Evolutionary conservation across 2,888 invertebrate genomes (phyloP), one percentile per base, ranked within the genome.

Genomic region (Myathropa florea): DNA sequence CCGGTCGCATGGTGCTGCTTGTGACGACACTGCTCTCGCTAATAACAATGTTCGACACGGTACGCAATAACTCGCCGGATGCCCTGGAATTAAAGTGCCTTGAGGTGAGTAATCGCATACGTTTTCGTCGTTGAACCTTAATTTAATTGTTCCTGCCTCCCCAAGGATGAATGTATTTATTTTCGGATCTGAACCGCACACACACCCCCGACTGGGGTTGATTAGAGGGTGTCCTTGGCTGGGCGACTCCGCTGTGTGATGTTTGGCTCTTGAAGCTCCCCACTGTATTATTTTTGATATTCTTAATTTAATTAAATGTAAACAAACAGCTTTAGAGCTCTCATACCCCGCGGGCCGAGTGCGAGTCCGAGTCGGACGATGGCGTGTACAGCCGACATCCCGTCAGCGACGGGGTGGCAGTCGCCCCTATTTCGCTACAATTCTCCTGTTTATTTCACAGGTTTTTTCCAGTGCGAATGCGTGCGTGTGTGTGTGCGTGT

Each of bases 21-120:
- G 95, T 95, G 87, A 95, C 95, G 59, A 95, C 95, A 4, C 92
- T 95, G 14, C 93, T 95, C 3, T 95, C 95, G 0, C 92, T 95
- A 28, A 94, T 95, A 91, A 95, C 95, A 79, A 95, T 95, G 95
- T 95, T 95, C 90, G 95, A 95, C 90, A 95, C 95, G 64, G 95
- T 95, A 89, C 94, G 95, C 91, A 94, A 95, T 91, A 95, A 95
- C 91, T 95, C 95, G 28, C 95, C 95, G 28, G 94, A 94, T 89
- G 95, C 95, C 2, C 91, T 95, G 73, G 95, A 95, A 91, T 91
- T 95, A 80, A 95, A 95, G 90, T 95, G 95, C 91, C 94, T 95
- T 89, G 95, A 95, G 90, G 90, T 90, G 89, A 89, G 83, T 83
- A 82, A 77, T 81, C 55, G 67, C 65, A 81, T 82, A n/a, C n/a